Evolutionary conservation across 2,797 vertebrate genomes (phyloP).

Genomic region (Pelobates cultripes): DNA sequence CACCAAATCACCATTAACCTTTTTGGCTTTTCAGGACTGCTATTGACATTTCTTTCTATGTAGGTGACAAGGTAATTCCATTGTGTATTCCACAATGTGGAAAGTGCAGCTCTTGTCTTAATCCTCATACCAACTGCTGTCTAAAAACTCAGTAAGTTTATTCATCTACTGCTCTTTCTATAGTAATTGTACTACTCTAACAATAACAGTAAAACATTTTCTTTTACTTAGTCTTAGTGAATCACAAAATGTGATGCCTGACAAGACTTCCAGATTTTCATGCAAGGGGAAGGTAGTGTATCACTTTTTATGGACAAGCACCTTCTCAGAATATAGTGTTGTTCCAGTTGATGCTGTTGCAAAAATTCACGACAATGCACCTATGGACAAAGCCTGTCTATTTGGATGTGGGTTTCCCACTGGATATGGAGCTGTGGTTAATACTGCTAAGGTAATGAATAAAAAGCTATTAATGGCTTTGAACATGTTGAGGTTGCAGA

Average conservation of each 20-base stretch:
- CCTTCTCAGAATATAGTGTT: conserved; percentile 80
- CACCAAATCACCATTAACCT: too few species aligned
- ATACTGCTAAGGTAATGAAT: conserved; percentile 69
- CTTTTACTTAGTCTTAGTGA: neutral
- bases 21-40: too few species aligned
- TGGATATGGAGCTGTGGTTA: conserved; percentile 77
- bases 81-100: conserved; percentile 65
- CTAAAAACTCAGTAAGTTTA: conserved; percentile 64
- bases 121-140: conserved; percentile 66
- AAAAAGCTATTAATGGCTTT: neutral
- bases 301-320: conserved; percentile 73
- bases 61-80: conserved; percentile 73
- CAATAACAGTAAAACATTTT: neutral
- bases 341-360: conserved; percentile 66
- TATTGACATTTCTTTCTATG: too few species aligned
- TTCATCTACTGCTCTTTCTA: neutral
- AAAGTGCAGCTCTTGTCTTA: conserved; percentile 67
- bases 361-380: conserved; percentile 71
- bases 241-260: conserved; percentile 66
- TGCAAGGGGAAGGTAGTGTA: conserved; percentile 75
- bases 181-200: neutral
- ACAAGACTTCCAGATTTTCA: conserved; percentile 71
- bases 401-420: conserved; percentile 76
- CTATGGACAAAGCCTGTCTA: conserved; percentile 75
- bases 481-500: too few species aligned